These are phyloP conservation scores for Muntiacus muntjak DNA, from an alignment of 2,113 vertebrate species.

Conservation along the genomic window DNA sequence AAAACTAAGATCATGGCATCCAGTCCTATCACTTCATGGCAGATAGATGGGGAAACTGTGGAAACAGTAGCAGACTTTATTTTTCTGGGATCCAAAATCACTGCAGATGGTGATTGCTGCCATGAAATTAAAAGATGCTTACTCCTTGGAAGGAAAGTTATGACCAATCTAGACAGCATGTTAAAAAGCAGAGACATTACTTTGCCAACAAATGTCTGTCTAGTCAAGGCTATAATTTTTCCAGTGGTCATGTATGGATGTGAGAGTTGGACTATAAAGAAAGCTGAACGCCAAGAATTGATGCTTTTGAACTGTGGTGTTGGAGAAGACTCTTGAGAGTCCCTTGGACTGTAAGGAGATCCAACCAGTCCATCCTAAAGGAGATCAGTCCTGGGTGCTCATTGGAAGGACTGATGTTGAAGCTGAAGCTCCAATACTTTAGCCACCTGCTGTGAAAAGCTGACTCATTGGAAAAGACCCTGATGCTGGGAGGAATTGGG, in stretches of 20 bases:
- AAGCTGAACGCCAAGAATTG: accelerated
- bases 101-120: background rate
- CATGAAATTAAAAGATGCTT: background rate
- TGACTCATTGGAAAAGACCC: background rate
- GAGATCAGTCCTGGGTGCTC: no score
- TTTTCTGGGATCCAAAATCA: background rate
- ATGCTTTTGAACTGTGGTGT: background rate
- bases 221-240: background rate
- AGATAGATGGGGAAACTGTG: background rate
- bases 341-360: background rate
- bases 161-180: background rate
- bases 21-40: background rate
- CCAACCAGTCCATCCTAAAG: no score
- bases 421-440: background rate
- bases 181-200: background rate
- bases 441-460: background rate
- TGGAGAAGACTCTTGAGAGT: background rate
- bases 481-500: background rate
- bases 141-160: background rate
- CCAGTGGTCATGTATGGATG: background rate
- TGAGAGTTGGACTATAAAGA: background rate
- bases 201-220: background rate
- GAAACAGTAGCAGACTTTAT: background rate
- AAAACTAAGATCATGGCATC: background rate
- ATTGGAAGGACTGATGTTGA: background rate